Base-by-base conservation (phyloP, 2,113 vertebrate genomes). In the Phrynosoma blainvillii region DNA sequence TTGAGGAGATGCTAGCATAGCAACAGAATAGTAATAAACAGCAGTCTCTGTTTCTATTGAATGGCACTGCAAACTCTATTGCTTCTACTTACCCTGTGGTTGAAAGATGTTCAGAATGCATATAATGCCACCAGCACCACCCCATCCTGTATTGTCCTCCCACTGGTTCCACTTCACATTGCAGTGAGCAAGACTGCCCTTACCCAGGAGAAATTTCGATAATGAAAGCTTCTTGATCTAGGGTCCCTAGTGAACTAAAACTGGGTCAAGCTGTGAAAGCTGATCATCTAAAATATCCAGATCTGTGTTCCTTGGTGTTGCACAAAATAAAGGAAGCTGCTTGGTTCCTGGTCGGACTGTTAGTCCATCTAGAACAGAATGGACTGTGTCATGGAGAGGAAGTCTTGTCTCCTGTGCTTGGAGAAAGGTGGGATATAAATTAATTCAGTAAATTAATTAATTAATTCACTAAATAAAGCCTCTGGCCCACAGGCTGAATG, bases 21-120 rank as follows among this genome's bases (percentile, higher is more conserved):
- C 68, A 18, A 40, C 32, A 75, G 85, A 85, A 89, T 90, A 90
- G 70, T 23, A 88, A 90, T 47, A 59, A 81, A 54, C 5, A 14
- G 54, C 16, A 79, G 4, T 9, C 47, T 87, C 70, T 84, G 40
- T 14, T 68, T 14, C 73, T 27, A 3, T 82, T 76, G 71, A 30
- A 20, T 42, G 54, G 74, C 8, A 30, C 16, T 13, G n/a, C 52
- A 78, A 54, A 30, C 2, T 21, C 4, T 32, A 21, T 27, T 36
- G 62, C 36, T 82, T 68, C 59, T 12, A 12, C n/a, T 65, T 40
- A 21, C 14, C 32, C 32, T n/a, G 47, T 77, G 73, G 21, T 47
- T 1, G 73, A 82, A 54, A 42, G 32, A n/a, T 21, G 23, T 30
- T n/a, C 4, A 2, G 65, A 77, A 78, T 32, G 23, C 66, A 59